phyloP scores from a whole-genome alignment of 2,888 invertebrate genomes.

The Druceiella hillmani region DNA sequence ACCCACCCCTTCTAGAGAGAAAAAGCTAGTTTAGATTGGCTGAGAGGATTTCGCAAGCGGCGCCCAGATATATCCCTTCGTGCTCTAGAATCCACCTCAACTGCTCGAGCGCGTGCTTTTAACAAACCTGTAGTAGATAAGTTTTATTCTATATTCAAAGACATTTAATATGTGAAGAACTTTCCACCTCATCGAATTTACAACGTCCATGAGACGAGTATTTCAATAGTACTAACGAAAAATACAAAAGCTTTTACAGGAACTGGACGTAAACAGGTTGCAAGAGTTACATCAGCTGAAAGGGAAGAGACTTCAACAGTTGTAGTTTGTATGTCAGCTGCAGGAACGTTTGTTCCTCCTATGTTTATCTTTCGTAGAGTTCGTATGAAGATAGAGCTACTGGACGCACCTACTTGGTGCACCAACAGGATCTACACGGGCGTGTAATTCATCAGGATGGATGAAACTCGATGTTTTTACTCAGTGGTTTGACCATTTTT shows the following conservation, averaged over 20 bases:
- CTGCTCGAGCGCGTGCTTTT: conserved; percentile 19
- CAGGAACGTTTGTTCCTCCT: conserved; percentile 20
- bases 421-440: conserved; percentile 23
- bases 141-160: conserved; percentile 8
- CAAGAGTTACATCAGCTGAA: conserved; percentile 13
- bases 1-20: background rate
- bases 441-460: conserved; percentile 26
- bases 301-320: conserved; percentile 20
- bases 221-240: conserved; percentile 4
- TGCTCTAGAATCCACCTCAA: conserved; percentile 13
- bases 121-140: conserved; percentile 15
- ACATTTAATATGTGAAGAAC: background rate
- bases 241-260: conserved; percentile 5
- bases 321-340: conserved; percentile 22
- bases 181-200: conserved; percentile 10
- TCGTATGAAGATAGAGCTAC: conserved; percentile 15
- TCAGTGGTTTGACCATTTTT: conserved; percentile 30
- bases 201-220: conserved; percentile 10
- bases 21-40: conserved; percentile 1
- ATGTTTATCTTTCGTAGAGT: conserved; percentile 22
- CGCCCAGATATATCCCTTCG: background rate
- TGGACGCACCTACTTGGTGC: conserved; percentile 24
- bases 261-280: conserved; percentile 12
- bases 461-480: conserved; percentile 27
- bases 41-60: background rate